phyloP scores from a whole-genome alignment of 2,797 vertebrate species.

The Scolopax rusticola region DNA sequence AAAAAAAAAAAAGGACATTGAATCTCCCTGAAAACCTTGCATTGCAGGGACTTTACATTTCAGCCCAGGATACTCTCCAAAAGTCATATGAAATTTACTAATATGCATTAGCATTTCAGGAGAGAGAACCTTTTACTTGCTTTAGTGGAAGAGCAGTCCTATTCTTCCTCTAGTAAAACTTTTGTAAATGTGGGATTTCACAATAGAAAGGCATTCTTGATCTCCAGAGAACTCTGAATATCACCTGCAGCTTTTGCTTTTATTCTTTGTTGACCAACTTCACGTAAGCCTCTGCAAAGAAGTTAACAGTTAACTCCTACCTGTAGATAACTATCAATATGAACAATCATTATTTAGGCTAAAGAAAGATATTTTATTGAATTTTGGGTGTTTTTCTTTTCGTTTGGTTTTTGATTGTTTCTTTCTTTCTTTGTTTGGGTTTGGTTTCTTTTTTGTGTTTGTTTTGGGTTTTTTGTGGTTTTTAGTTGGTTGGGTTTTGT shows the following conservation, averaged over 20 bases:
- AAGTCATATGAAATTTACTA: not conserved
- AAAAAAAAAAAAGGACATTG: not conserved
- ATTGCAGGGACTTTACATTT: not conserved
- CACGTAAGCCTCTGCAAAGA: constrained; percentile 26
- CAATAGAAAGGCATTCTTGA: not conserved
- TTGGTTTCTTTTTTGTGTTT: not conserved
- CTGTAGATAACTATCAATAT: not conserved
- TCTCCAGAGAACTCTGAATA: not conserved
- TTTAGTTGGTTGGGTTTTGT: rapidly evolving
- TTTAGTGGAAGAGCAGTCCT: not conserved
- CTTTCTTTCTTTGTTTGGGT: not conserved
- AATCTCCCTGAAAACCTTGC: not conserved
- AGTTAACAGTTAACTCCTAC: not conserved
- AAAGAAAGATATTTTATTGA: not conserved
- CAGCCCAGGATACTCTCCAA: not conserved
- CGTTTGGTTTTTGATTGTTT: too few relatives aligned
- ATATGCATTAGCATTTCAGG: not conserved
- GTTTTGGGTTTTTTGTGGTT: not conserved
- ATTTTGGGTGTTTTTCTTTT: not conserved
- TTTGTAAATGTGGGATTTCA: not conserved
- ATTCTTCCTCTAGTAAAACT: constrained; percentile 7
- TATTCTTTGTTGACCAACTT: not conserved
- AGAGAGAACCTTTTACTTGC: not conserved
- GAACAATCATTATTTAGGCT: not conserved
- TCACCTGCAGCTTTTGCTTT: not conserved